A percentile compares a stretch with the other conserved stretches of the same genome.
phyloP scores from a whole-genome alignment of 1,140 invertebrate genomes.

The Microplitis demolitor region DNA sequence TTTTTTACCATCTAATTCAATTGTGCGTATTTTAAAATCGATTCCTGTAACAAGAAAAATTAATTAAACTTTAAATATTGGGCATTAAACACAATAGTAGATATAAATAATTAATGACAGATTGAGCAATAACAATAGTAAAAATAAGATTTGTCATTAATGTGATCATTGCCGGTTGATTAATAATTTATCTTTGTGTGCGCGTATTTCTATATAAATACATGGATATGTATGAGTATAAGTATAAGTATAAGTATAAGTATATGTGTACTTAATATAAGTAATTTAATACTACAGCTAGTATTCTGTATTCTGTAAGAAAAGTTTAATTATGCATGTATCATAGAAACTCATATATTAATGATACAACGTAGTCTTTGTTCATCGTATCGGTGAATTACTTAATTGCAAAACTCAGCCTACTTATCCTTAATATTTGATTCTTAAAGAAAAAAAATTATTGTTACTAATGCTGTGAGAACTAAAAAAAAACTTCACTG shows the following conservation, averaged over 20 bases:
- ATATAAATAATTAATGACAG: not conserved
- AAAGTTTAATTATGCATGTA: too few relatives aligned
- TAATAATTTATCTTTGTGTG: not conserved
- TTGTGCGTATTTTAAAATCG: constrained; percentile 99
- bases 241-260: not conserved
- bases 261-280: not conserved
- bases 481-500: not conserved
- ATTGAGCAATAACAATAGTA: constrained; percentile 5
- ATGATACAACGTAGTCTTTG: constrained; percentile 27
- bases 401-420: not conserved
- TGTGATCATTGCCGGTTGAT: not conserved
- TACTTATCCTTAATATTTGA: too few relatives aligned
- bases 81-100: not conserved
- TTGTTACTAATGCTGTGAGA: too few relatives aligned
- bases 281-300: not conserved
- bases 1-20: constrained; percentile 97
- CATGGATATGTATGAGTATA: not conserved
- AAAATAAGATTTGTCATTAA: not conserved
- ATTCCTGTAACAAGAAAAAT: constrained; percentile 76
- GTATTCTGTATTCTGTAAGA: too few relatives aligned
- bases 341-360: too few relatives aligned
- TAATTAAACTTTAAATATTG: not conserved
- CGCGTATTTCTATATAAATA: not conserved
- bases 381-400: constrained; percentile 11
- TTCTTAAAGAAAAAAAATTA: too few relatives aligned